phyloP scores from a whole-genome alignment of 2,888 invertebrate genomes.

The Dynastes hyllus region DNA sequence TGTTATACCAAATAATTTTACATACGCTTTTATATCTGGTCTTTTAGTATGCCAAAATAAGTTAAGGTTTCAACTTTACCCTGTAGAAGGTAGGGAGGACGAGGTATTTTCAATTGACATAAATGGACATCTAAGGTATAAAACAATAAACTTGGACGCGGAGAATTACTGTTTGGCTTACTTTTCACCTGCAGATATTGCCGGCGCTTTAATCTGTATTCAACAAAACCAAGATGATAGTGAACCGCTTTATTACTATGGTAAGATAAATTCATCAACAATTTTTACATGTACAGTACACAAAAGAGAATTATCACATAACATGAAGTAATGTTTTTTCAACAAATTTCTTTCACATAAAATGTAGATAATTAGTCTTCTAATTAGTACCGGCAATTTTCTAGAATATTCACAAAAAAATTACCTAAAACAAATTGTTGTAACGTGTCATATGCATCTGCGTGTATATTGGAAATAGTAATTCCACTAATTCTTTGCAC shows the following conservation, averaged over 20 bases:
- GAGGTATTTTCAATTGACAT: conserved; percentile 35
- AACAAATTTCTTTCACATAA: too few relatives aligned
- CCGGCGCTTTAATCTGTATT: conserved; percentile 35
- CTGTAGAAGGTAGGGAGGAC: conserved; percentile 18
- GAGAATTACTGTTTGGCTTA: conserved; percentile 47
- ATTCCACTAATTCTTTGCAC: too few relatives aligned
- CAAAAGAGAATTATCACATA: not conserved
- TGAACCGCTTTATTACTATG: conserved; percentile 29
- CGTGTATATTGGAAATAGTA: too few relatives aligned
- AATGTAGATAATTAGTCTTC: too few relatives aligned
- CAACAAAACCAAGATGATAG: not conserved
- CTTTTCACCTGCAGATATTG: conserved; percentile 26
- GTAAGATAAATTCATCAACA: conserved; percentile 3
- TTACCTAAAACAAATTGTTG: too few relatives aligned
- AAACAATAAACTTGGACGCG: not conserved
- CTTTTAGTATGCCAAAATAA: conserved; percentile 17
- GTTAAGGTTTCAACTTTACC: conserved; percentile 27
- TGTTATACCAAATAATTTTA: conserved; percentile 30
- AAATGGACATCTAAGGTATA: conserved; percentile 21
- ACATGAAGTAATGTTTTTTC: too few relatives aligned
- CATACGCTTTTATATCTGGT: conserved; percentile 11
- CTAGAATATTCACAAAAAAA: too few relatives aligned
- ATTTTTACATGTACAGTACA: not conserved
- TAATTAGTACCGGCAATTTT: too few relatives aligned
- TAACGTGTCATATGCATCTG: too few relatives aligned